phyloP scores from a whole-genome alignment of 2,797 vertebrate genomes.

The Nannoperca obscura region DNA sequence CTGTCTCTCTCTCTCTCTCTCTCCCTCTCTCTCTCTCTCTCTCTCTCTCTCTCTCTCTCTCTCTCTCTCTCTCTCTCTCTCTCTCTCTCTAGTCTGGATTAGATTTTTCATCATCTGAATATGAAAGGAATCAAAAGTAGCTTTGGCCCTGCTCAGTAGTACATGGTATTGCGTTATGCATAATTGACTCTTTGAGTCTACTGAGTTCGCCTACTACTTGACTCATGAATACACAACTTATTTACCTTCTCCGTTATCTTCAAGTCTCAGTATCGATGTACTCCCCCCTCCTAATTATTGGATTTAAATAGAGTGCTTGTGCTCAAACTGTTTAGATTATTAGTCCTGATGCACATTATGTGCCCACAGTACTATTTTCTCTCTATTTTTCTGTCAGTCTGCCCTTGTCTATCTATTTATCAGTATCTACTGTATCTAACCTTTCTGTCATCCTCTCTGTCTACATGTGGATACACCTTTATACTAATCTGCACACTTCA shows the following conservation, averaged over 20 bases:
- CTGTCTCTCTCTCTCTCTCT: constrained; percentile 33
- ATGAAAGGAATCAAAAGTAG: constrained; percentile 58
- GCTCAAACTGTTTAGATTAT: neutral
- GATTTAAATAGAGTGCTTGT: constrained; percentile 8
- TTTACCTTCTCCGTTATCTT: constrained; percentile 33
- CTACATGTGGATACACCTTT: constrained; percentile 47
- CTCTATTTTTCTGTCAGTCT: neutral
- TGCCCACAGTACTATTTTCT: neutral
- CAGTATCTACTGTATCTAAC: constrained; percentile 27
- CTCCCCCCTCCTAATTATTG: constrained; percentile 15
- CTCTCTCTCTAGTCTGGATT: constrained; percentile 20
- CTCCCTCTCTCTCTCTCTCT: constrained; percentile 4
- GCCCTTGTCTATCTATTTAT: constrained; percentile 10
- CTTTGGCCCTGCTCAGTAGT: constrained; percentile 33
- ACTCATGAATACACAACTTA: constrained; percentile 35
- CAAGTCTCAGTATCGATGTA: neutral
- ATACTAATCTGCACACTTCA: constrained; percentile 60
- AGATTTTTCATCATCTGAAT: constrained; percentile 64
- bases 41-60: too few species aligned
- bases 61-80: constrained; percentile 3
- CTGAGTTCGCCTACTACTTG: constrained; percentile 30
- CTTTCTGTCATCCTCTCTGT: constrained; percentile 40
- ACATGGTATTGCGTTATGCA: constrained; percentile 36
- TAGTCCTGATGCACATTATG: neutral
- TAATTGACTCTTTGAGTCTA: constrained; percentile 37